Conservation (phyloP, 2,888 invertebrate species). For the Poecilobothrus nobilitatus region DNA sequence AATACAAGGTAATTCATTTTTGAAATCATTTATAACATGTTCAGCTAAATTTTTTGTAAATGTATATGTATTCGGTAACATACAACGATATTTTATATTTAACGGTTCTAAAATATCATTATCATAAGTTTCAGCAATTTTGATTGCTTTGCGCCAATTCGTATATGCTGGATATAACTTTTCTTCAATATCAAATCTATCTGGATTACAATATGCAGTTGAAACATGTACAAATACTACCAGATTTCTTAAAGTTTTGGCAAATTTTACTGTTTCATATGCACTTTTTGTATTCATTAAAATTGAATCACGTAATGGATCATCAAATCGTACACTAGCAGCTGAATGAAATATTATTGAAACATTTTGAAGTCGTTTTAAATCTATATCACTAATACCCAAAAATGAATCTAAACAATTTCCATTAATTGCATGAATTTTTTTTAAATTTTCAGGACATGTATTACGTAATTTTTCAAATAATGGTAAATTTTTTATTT, state of each 20-base stretch:
- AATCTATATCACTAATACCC: conserved; percentile 47
- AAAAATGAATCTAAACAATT: conserved; percentile 49
- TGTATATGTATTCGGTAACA: conserved; percentile 77
- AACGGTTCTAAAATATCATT: conserved; percentile 49
- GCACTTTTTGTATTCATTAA: conserved; percentile 54
- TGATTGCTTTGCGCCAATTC: conserved; percentile 60
- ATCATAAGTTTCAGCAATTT: conserved; percentile 55
- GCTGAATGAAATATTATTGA: conserved; percentile 63
- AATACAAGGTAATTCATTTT: conserved; percentile 58
- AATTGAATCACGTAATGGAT: conserved; percentile 54
- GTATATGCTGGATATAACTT: conserved; percentile 49
- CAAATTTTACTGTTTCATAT: conserved; percentile 41
- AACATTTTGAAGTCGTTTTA: conserved; percentile 49
- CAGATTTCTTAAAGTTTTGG: conserved; percentile 39
- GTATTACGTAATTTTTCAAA: conserved; percentile 37
- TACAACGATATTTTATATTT: conserved; percentile 50
- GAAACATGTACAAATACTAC: conserved; percentile 62
- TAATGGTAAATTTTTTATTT: conserved; percentile 48
- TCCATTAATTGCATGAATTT: conserved; percentile 54
- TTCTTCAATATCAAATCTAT: conserved; percentile 64
- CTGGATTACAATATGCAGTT: conserved; percentile 79
- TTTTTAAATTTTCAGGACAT: conserved; percentile 48
- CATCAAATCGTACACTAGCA: conserved; percentile 70
- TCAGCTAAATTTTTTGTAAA: conserved; percentile 85
- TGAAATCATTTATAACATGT: conserved; percentile 57